Evolutionary conservation across 2,797 vertebrate genomes (phyloP), one percentile per base, ranked within the genome.

Genomic region (Melanotaenia trifasciata): DNA sequence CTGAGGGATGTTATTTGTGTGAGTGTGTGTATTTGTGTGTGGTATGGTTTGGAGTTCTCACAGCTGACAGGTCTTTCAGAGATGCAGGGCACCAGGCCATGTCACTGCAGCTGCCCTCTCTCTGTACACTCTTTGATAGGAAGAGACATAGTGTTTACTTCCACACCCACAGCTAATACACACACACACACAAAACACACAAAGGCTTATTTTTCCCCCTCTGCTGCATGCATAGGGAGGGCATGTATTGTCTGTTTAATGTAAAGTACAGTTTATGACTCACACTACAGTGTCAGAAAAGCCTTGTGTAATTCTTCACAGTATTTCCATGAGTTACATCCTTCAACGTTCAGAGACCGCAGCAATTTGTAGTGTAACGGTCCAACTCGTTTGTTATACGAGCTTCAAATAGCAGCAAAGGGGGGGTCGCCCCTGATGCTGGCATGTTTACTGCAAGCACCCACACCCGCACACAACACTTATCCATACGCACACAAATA

Each of bases 41-140:
- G 71, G 62, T 54, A 57, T 22, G 67, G 68, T 69, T 40, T 47
- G 64, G 74, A 78, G 70, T 33, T 81, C 77, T 88, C 79, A 86
- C 92, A 90, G 92, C 93, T 94, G 93, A 94, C 92, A 51, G 82
- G 85, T 76, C 81, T 91, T 90, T 92, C 72, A 90, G 88, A 82
- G 72, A 78, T 77, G 26, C 88, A 83, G 90, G 93, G 93, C 94
- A 53, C 74, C 1, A 70, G 84, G 91, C 93, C 93, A 94, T 89
- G 91, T 64, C 80, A 80, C 90, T 91, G 93, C 94, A 95, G 94
- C 94, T 95, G 94, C 92, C 89, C 86, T 81, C 67, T 93, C 83
- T 93, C 91, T 92, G 89, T 93, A 87, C 80, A 10, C 88, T 88
- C 93, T 93, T 95, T 94, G 92, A 95, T 90, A 70, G 87, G 64